Evolutionary conservation across 2,113 vertebrate genomes (phyloP).

Genomic region (Heteronetta atricapilla): DNA sequence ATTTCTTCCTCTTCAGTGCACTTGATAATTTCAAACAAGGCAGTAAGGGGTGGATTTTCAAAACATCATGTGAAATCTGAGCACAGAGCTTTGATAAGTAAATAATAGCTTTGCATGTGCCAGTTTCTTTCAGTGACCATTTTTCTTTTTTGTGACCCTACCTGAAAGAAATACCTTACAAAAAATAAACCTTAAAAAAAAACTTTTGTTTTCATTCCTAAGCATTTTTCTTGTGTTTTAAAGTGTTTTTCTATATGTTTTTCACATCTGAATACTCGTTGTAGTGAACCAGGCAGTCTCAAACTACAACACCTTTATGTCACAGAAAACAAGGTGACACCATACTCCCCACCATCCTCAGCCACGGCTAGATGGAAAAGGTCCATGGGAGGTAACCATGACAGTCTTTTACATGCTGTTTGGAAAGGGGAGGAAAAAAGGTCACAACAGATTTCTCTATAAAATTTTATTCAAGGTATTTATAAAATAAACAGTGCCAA

Average conservation of each 20-base stretch:
- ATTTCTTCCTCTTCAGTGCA: background rate
- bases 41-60: background rate
- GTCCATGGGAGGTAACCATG: background rate
- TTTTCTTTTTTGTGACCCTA: background rate
- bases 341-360: background rate
- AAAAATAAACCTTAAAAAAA: background rate
- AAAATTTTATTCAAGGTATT: background rate
- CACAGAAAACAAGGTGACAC: background rate
- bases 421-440: background rate
- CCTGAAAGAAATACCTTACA: background rate
- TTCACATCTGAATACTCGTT: background rate
- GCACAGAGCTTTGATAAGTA: background rate
- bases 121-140: background rate
- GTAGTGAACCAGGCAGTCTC: fast-evolving
- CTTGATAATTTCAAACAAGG: background rate
- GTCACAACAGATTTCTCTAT: background rate
- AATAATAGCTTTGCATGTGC: background rate
- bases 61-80: background rate
- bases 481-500: background rate
- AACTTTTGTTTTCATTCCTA: background rate
- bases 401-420: background rate
- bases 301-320: background rate
- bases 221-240: background rate
- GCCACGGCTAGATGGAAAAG: background rate
- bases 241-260: background rate